Evolutionary conservation across 2,888 invertebrate genomes (phyloP).

Genomic region (Pseudanteris insignis): DNA sequence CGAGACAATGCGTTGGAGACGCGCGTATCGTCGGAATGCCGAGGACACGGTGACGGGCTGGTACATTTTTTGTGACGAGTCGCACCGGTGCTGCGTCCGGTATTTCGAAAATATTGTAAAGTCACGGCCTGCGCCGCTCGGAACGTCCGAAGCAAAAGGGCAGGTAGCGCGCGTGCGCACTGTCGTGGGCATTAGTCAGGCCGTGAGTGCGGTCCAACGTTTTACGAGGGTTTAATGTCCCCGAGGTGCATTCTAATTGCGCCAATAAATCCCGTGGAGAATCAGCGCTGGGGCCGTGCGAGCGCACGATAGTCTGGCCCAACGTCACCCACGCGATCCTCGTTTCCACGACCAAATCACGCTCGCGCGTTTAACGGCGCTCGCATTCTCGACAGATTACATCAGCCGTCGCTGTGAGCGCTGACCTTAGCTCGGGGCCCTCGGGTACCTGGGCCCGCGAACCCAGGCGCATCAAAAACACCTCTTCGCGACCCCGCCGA

Average conservation of each 20-base stretch:
- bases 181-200: conserved; percentile 58
- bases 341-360: conserved; percentile 34
- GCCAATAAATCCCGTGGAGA: conserved; percentile 63
- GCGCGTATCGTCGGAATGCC: conserved; percentile 24
- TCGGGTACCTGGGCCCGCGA: no score
- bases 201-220: conserved; percentile 60
- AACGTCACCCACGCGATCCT: conserved; percentile 29
- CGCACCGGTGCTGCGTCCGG: conserved; percentile 24
- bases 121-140: conserved; percentile 27
- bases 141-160: conserved; percentile 41
- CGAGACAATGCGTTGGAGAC: conserved; percentile 21
- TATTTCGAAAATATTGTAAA: conserved; percentile 41
- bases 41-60: conserved; percentile 23
- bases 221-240: conserved; percentile 65
- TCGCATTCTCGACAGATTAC: conserved; percentile 42
- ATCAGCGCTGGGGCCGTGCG: conserved; percentile 47
- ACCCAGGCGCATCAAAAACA: no score
- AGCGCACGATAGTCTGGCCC: no score
- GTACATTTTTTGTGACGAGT: conserved; percentile 34
- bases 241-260: conserved; percentile 65
- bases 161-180: conserved; percentile 52
- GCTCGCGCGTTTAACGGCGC: conserved; percentile 30
- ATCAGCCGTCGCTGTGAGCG: no score
- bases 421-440: no score
- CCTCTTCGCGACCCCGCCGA: no score